Percentiles rank a stretch among this genome's conserved stretches.
phyloP scores from a whole-genome alignment of 2,113 vertebrate genomes.

The Penelope pileata region DNA sequence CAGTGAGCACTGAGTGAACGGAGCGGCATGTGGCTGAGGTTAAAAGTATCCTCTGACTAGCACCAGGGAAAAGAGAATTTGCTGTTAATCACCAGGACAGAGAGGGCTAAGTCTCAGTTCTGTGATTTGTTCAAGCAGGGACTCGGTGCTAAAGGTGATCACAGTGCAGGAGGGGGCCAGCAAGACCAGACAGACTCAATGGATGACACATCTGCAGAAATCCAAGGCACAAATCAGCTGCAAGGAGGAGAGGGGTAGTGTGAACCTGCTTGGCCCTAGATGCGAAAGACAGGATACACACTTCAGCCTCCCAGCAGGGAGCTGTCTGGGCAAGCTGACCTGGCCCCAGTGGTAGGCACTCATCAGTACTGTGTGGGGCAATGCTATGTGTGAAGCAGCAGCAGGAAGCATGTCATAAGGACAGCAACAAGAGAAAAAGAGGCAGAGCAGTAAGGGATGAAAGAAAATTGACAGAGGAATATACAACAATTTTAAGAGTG shows the following conservation, averaged over 20 bases:
- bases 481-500: neutral
- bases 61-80: neutral
- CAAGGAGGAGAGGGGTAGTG: neutral
- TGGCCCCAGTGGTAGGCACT: neutral
- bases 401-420: neutral
- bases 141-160: neutral
- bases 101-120: neutral
- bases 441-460: neutral
- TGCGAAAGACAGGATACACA: neutral
- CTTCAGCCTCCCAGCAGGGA: neutral
- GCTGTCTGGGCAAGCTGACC: neutral
- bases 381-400: neutral
- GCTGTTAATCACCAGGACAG: slow-evolving; percentile 14
- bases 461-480: neutral
- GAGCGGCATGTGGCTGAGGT: fast-evolving
- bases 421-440: neutral
- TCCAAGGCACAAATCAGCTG: neutral
- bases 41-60: slow-evolving; percentile 23
- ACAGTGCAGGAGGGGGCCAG: neutral
- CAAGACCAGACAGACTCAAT: neutral
- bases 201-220: neutral
- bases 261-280: neutral
- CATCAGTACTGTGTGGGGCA: neutral
- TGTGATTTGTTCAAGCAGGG: neutral
- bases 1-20: neutral